These are phyloP conservation scores for Griposia aprilina DNA, from an alignment of 2,888 invertebrate species.

Conservation along the genomic window DNA sequence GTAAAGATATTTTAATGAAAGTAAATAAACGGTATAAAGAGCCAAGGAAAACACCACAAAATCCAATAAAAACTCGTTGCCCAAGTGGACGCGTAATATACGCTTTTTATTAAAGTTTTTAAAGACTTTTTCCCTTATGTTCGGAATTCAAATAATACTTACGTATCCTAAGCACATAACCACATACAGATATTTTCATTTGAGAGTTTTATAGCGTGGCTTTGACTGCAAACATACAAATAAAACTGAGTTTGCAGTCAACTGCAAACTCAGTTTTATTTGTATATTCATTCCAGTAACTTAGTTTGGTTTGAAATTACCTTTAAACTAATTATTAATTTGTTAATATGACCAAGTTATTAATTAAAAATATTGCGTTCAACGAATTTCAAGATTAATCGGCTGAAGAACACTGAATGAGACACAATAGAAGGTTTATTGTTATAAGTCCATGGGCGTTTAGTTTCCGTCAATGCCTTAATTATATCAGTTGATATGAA, in stretches of 20 bases:
- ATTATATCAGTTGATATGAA: neutral
- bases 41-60: conserved; percentile 38
- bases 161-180: conserved; percentile 41
- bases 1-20: conserved; percentile 19
- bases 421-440: neutral
- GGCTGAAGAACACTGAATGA: neutral
- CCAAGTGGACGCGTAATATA: conserved; percentile 51
- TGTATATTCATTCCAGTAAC: no score
- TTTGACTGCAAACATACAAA: conserved; percentile 59
- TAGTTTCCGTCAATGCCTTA: neutral
- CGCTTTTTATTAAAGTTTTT: conserved; percentile 62
- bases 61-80: conserved; percentile 52
- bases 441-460: neutral
- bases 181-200: conserved; percentile 51
- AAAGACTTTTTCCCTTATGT: conserved; percentile 49
- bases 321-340: conserved; percentile 28
- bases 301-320: no score
- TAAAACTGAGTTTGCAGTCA: conserved; percentile 29
- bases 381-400: neutral
- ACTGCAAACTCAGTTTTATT: no score
- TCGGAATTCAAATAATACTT: conserved; percentile 42
- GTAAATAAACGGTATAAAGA: conserved; percentile 24
- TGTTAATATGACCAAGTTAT: conserved; percentile 8
- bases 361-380: neutral
- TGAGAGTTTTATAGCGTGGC: conserved; percentile 65